A percentile compares a stretch with the other conserved stretches of the same genome.
Conservation (phyloP, 2,888 invertebrate genomes). For the Drosophila vallismaia region DNA sequence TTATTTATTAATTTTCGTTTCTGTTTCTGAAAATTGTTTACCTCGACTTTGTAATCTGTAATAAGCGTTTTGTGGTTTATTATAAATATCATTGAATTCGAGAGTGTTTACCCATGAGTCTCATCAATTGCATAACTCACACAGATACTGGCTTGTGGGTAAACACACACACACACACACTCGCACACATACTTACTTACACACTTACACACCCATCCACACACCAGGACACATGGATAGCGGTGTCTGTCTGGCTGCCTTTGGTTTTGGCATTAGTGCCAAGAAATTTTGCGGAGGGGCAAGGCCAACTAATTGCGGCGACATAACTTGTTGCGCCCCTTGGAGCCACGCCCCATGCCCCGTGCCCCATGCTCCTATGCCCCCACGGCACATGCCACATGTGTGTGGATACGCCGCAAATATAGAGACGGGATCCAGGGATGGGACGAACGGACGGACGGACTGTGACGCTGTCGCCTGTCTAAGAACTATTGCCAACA, state of each 20-base stretch:
- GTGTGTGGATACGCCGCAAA: slow-evolving; percentile 46
- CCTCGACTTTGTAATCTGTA: neutral
- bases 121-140: slow-evolving; percentile 56
- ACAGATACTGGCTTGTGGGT: slow-evolving; percentile 28
- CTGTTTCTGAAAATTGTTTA: too few relatives aligned
- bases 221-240: slow-evolving; percentile 3
- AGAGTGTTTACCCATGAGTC: slow-evolving; percentile 51
- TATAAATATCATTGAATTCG: slow-evolving; percentile 55
- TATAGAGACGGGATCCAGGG: slow-evolving; percentile 36
- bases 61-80: slow-evolving; percentile 35
- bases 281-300: slow-evolving; percentile 69
- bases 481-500: slow-evolving; percentile 64
- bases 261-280: slow-evolving; percentile 77
- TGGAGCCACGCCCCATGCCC: slow-evolving; percentile 25
- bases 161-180: slow-evolving; percentile 1
- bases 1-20: neutral
- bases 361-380: slow-evolving; percentile 4
- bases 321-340: slow-evolving; percentile 73
- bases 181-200: neutral
- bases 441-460: slow-evolving; percentile 30
- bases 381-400: slow-evolving; percentile 26
- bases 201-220: slow-evolving; percentile 1
- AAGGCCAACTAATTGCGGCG: slow-evolving; percentile 76
- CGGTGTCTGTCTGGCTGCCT: slow-evolving; percentile 58
- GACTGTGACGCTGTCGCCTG: slow-evolving; percentile 52